Percentiles rank a stretch among this genome's conserved stretches.
Evolutionary conservation across 2,888 invertebrate genomes (phyloP).

Genomic region (Rotaria socialis): DNA sequence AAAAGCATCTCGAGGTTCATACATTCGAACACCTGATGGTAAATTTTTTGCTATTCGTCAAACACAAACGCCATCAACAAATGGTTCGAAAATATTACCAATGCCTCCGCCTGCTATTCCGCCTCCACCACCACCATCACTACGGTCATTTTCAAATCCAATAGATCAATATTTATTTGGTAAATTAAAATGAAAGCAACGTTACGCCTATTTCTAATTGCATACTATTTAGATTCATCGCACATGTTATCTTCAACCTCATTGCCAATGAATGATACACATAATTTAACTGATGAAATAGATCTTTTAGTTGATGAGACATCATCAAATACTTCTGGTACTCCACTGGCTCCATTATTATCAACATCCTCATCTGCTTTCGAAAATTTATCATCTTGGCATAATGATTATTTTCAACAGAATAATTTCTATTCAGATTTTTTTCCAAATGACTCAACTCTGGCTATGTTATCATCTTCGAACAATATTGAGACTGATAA

Average conservation of each 20-base stretch:
- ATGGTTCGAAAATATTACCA: neutral
- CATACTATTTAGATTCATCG: neutral
- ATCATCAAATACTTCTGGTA: neutral
- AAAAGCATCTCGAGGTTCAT: conserved; percentile 89
- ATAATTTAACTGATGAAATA: neutral
- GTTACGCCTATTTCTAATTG: too few species aligned
- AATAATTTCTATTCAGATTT: neutral
- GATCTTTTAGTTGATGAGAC: neutral
- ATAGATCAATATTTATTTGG: neutral
- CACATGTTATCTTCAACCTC: neutral
- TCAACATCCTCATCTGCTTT: too few species aligned
- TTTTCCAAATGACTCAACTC: neutral
- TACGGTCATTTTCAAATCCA: neutral
- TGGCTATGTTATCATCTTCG: neutral
- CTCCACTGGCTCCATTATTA: neutral
- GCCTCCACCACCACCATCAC: neutral
- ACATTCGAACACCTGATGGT: conserved; percentile 86
- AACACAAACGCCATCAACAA: neutral
- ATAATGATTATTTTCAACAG: neutral
- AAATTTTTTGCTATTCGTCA: conserved; percentile 80
- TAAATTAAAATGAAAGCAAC: neutral
- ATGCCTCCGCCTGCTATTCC: neutral
- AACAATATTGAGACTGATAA: neutral
- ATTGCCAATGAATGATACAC: neutral
- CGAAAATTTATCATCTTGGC: neutral